These are phyloP conservation scores for Enteromius anoplus DNA, from an alignment of 2,797 vertebrate species.

Conservation along the genomic window DNA sequence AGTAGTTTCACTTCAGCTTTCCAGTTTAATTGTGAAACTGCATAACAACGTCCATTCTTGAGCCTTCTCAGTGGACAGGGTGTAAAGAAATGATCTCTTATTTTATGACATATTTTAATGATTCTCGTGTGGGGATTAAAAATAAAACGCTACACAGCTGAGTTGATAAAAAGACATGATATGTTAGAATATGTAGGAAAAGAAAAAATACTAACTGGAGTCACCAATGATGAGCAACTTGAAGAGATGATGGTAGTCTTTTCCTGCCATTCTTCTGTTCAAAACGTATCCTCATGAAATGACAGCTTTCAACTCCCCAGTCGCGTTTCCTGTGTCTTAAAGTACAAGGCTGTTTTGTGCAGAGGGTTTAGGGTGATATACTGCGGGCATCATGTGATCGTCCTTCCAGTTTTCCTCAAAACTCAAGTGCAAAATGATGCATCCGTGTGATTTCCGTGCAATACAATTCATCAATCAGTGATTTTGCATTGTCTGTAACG, in stretches of 20 bases:
- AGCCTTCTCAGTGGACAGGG: neutral
- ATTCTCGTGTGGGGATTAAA: neutral
- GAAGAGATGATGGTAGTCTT: conserved; percentile 86
- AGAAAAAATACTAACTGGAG: conserved; percentile 78
- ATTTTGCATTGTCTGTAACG: neutral
- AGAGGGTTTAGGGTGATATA: conserved; percentile 10
- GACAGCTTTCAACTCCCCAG: conserved; percentile 38
- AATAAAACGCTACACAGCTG: neutral
- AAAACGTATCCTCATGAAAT: conserved; percentile 49
- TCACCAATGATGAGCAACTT: conserved; percentile 88
- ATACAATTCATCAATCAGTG: conserved; percentile 5
- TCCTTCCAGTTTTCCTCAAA: conserved; percentile 47
- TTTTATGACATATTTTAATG: neutral
- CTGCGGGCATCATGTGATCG: conserved; percentile 40
- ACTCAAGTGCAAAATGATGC: conserved; percentile 15
- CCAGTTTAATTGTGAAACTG: neutral
- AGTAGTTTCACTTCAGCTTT: conserved; percentile 46
- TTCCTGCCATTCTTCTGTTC: conserved; percentile 75
- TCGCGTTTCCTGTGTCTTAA: conserved; percentile 42
- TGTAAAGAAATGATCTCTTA: neutral
- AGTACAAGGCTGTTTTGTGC: conserved; percentile 17
- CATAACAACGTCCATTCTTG: neutral
- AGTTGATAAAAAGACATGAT: neutral
- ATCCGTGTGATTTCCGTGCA: conserved; percentile 16
- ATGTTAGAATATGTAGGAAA: neutral